A percentile compares a stretch with the other conserved stretches of the same genome.
Evolutionary conservation across 2,113 vertebrate species (phyloP).

Genomic region (Conger conger): DNA sequence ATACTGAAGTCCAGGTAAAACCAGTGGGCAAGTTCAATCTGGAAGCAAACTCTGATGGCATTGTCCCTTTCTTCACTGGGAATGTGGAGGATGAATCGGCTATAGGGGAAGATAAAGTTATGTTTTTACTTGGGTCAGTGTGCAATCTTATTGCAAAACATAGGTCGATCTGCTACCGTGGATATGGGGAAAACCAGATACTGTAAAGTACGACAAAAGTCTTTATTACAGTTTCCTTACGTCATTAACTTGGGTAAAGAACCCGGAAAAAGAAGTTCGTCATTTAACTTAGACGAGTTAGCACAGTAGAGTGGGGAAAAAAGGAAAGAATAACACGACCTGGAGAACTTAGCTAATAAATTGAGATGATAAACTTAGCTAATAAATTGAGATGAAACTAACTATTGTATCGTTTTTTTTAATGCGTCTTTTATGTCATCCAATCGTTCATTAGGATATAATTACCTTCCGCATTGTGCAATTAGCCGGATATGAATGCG

Average conservation of each 20-base stretch:
- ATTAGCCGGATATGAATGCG: not conserved
- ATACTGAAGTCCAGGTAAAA: constrained; percentile 99
- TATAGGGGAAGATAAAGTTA: constrained; percentile 54
- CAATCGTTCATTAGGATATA: too few species aligned
- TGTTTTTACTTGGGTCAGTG: not conserved
- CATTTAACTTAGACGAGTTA: too few species aligned
- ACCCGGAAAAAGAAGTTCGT: not conserved
- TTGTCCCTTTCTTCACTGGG: constrained; percentile 98
- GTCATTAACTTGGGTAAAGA: not conserved
- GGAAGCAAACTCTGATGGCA: constrained; percentile 97
- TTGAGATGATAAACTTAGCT: too few species aligned
- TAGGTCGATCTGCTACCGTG: not conserved
- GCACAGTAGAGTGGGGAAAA: not conserved
- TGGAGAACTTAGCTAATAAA: not conserved
- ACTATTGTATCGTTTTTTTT: not conserved
- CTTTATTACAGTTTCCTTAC: too few species aligned
- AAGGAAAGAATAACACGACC: not conserved
- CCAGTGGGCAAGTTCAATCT: constrained; percentile 99
- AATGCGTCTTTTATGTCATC: not conserved
- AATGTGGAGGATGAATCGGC: constrained; percentile 98
- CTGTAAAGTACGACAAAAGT: too few species aligned
- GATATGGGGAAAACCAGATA: not conserved
- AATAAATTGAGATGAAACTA: not conserved
- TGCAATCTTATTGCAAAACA: not conserved
- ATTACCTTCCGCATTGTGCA: not conserved